Base-by-base conservation (phyloP, 2,113 vertebrate genomes). In the Laticauda laticaudata region DNA sequence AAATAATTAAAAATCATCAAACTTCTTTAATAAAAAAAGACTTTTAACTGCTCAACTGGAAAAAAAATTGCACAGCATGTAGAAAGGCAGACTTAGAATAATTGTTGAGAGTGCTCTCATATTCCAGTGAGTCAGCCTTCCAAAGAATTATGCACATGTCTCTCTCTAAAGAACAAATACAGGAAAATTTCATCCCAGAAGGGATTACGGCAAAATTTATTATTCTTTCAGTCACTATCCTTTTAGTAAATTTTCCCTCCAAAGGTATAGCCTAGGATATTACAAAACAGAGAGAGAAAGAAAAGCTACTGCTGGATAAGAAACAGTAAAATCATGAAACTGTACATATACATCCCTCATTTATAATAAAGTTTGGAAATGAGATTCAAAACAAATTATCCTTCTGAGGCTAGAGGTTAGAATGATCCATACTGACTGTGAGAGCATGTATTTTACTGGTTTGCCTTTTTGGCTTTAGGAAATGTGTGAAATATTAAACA, bases 1-100 rank as follows among this genome's bases (percentile, higher is more conserved):
- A 93, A 95, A 94, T 87, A 69, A 55, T 91, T 94, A 59, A 89
- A 21, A 91, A 53, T 7, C 85, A 92, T 55, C 81, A 94, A 92
- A 92, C 61, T 90, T 34, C 51, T 92, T 39, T 55, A 48, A 81
- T 89, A 39, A 86, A 86, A n/a, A 43, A 95, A 59, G 91, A 88
- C 86, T 89, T 9, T 92, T 85, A 94, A 90, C 24, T 24, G 59
- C 5, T 92, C 54, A 20, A 86, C 3, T 92, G 34, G 20, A 91
- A 95, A 95, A 90, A 5, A n/a, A 89, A 15, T 18, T 90, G 21
- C 89, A 90, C 14, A 57, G 5, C 29, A n/a, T 85, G 91, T 29
- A 53, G 93, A 93, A 93, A 85, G 2, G 24, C 24, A 92, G 9
- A 85, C 0, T 54, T 56, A 88, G 3, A 21, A 10, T 54, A 1